phyloP scores from a whole-genome alignment of 2,113 vertebrate genomes.

The Centropus bengalensis region DNA sequence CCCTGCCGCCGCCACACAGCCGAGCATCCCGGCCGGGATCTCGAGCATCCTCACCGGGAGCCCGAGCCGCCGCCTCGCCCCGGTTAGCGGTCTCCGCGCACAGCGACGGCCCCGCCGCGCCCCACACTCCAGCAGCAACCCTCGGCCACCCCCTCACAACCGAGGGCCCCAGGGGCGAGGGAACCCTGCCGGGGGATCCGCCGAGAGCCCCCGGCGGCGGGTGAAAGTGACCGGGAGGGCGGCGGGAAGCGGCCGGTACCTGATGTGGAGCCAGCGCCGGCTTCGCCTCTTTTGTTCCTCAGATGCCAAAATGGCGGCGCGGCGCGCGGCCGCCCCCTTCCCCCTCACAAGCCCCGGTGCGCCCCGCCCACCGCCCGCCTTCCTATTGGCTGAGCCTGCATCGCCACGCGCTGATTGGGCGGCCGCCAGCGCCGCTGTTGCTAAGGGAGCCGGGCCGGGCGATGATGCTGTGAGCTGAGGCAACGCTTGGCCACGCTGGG shows the following conservation, averaged over 20 bases:
- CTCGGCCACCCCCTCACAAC: neutral
- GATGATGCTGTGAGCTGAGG: neutral
- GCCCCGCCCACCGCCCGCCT: neutral
- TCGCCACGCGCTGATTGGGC: slow-evolving; percentile 52
- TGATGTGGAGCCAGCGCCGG: neutral
- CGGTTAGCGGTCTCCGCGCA: too few relatives aligned
- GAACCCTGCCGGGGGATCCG: accelerated
- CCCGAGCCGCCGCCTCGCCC: too few relatives aligned
- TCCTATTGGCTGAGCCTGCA: slow-evolving; percentile 57
- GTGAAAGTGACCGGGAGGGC: too few relatives aligned
- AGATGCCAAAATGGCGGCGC: slow-evolving; percentile 74
- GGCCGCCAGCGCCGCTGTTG: slow-evolving; percentile 55
- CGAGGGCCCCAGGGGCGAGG: too few relatives aligned
- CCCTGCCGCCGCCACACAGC: too few relatives aligned
- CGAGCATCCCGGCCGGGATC: too few relatives aligned
- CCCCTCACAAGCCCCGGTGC: neutral
- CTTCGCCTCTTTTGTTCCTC: slow-evolving; percentile 77
- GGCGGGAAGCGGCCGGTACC: slow-evolving; percentile 12
- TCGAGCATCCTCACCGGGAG: too few relatives aligned
- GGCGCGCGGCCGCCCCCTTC: slow-evolving; percentile 33
- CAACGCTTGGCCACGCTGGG: too few relatives aligned
- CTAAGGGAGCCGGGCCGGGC: slow-evolving; percentile 31
- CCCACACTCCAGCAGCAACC: neutral
- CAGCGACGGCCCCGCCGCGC: neutral
- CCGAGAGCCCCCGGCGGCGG: neutral